A percentile compares a stretch with the other conserved stretches of the same genome.
These are phyloP conservation scores for Polymixis flavicincta DNA, from an alignment of 2,888 invertebrate genomes.

Conservation along the genomic window DNA sequence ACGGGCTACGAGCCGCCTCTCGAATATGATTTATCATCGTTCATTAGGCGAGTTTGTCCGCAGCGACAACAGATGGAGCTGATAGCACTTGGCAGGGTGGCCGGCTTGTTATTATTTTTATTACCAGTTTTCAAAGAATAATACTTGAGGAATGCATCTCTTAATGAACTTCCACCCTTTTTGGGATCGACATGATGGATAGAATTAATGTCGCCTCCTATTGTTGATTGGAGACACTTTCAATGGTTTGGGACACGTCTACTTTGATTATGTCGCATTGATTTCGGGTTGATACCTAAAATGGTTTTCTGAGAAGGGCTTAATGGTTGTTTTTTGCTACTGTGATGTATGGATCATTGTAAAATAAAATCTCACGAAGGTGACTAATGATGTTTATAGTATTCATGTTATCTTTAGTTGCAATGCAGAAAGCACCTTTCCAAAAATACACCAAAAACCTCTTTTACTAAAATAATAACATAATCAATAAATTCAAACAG, in stretches of 20 bases:
- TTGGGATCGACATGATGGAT: conserved; percentile 89
- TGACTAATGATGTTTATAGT: conserved; percentile 62
- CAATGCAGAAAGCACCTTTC: background rate
- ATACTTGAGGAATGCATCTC: conserved; percentile 90
- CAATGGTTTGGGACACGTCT: conserved; percentile 79
- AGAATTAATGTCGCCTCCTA: conserved; percentile 89
- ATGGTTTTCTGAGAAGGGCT: conserved; percentile 75
- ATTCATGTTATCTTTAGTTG: conserved; percentile 41
- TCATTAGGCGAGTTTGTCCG: conserved; percentile 91
- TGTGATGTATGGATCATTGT: conserved; percentile 67
- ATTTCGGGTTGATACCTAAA: conserved; percentile 76
- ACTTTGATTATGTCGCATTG: conserved; percentile 81
- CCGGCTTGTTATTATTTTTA: conserved; percentile 91
- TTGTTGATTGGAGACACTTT: conserved; percentile 89
- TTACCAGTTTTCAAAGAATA: conserved; percentile 90
- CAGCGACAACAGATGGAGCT: conserved; percentile 91
- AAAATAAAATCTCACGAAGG: conserved; percentile 58
- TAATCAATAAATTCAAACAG: conserved; percentile 19
- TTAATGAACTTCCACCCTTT: conserved; percentile 91
- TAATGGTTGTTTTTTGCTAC: conserved; percentile 68
- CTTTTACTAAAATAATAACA: background rate
- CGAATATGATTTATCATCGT: conserved; percentile 91
- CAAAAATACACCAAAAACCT: background rate
- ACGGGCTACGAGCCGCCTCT: conserved; percentile 86
- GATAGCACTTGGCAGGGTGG: conserved; percentile 91